Percentiles rank a stretch among this genome's conserved stretches.
Evolutionary conservation across 2,797 vertebrate genomes (phyloP).

Genomic region (Paguma larvata): DNA sequence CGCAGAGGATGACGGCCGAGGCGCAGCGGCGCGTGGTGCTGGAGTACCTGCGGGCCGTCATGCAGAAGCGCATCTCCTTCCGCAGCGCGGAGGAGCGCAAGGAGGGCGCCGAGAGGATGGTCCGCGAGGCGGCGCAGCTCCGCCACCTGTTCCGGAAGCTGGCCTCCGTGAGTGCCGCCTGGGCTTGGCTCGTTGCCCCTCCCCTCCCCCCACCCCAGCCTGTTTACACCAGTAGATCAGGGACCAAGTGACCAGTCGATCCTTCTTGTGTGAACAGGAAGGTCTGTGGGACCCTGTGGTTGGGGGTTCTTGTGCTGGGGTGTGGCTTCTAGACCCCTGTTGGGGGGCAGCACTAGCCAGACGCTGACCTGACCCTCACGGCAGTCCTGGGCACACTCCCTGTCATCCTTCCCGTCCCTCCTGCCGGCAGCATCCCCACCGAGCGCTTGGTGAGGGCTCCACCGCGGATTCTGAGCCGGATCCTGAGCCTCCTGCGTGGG

Average conservation of each 20-base stretch:
- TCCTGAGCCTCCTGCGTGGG: too few relatives aligned
- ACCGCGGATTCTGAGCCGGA: neutral
- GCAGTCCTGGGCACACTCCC: neutral
- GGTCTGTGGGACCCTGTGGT: neutral
- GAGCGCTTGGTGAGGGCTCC: neutral
- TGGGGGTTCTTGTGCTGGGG: neutral
- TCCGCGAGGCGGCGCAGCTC: slow-evolving; percentile 96
- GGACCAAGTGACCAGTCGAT: accelerated
- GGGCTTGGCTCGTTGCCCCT: too few relatives aligned
- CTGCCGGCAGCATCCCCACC: neutral
- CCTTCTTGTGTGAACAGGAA: neutral
- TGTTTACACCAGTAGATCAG: accelerated
- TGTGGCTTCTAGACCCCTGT: neutral
- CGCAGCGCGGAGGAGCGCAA: slow-evolving; percentile 95
- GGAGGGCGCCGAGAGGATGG: slow-evolving; percentile 98
- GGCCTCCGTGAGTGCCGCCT: slow-evolving; percentile 91
- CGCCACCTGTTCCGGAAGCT: slow-evolving; percentile 96
- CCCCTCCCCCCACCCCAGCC: neutral
- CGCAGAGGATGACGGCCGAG: slow-evolving; percentile 95
- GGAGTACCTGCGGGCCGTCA: slow-evolving; percentile 96
- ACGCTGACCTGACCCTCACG: neutral
- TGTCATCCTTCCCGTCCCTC: neutral
- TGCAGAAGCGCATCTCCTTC: slow-evolving; percentile 97
- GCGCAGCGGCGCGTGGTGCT: slow-evolving; percentile 96
- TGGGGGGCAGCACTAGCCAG: neutral